phyloP scores from a whole-genome alignment of 1,140 invertebrate genomes.

The Chelonus insularis region DNA sequence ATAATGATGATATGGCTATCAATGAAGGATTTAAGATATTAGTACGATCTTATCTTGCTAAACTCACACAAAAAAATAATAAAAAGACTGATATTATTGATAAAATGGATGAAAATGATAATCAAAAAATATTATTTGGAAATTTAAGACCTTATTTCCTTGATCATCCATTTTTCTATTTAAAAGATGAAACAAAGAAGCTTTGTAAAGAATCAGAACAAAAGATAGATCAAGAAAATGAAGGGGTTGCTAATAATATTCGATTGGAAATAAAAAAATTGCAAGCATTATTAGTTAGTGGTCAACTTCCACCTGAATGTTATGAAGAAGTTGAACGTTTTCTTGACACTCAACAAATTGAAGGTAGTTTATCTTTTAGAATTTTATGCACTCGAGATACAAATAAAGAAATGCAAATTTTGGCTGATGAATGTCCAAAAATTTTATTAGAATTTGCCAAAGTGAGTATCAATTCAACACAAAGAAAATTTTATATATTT shows the following conservation, averaged over 20 bases:
- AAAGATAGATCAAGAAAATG: not conserved
- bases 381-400: slow-evolving; percentile 45
- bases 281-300: slow-evolving; percentile 53
- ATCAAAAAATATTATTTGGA: slow-evolving; percentile 51
- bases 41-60: slow-evolving; percentile 62
- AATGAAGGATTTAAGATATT: slow-evolving; percentile 62
- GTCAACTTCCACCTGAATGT: slow-evolving; percentile 52
- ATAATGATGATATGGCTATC: slow-evolving; percentile 50
- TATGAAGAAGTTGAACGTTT: slow-evolving; percentile 54
- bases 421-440: slow-evolving; percentile 63
- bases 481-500: too few species aligned
- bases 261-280: slow-evolving; percentile 49
- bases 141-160: slow-evolving; percentile 57
- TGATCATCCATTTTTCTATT: slow-evolving; percentile 59
- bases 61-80: slow-evolving; percentile 54
- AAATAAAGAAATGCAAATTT: slow-evolving; percentile 44
- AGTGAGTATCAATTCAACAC: slow-evolving; percentile 52
- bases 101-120: slow-evolving; percentile 39
- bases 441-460: slow-evolving; percentile 64
- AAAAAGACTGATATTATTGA: slow-evolving; percentile 32
- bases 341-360: slow-evolving; percentile 50
- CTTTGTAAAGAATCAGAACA: slow-evolving; percentile 39
- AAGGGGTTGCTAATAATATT: slow-evolving; percentile 24
- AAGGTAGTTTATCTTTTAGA: slow-evolving; percentile 52
- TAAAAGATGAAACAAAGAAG: slow-evolving; percentile 44